These are phyloP conservation scores for Dufourea novaeangliae DNA, from an alignment of 1,140 invertebrate species.

Conservation along the genomic window DNA sequence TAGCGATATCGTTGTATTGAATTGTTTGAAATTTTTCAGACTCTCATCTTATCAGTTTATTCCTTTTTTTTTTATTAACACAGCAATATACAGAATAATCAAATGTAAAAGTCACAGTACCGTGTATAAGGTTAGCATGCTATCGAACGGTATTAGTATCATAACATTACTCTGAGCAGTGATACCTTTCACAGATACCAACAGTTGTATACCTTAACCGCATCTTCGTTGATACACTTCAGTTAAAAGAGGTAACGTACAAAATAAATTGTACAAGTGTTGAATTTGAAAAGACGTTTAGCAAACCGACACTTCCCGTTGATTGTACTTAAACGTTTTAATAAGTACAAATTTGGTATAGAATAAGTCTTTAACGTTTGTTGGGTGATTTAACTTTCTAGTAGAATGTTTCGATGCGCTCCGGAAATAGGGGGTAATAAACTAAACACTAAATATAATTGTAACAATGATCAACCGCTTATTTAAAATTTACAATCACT, in stretches of 20 bases:
- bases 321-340: slow-evolving; percentile 4
- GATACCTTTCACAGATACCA: neutral
- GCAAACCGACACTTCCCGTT: neutral
- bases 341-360: slow-evolving; percentile 41
- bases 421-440: neutral
- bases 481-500: slow-evolving; percentile 5
- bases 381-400: neutral
- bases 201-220: slow-evolving; percentile 3
- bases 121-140: slow-evolving; percentile 2
- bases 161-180: slow-evolving; percentile 19
- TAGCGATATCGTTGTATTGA: neutral
- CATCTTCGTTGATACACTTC: neutral
- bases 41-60: neutral
- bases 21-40: neutral
- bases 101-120: slow-evolving; percentile 13
- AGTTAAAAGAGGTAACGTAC: neutral
- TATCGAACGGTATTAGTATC: neutral
- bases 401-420: neutral
- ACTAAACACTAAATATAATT: neutral
- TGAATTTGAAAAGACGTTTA: slow-evolving; percentile 15
- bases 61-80: neutral
- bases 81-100: slow-evolving; percentile 13
- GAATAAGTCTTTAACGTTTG: slow-evolving; percentile 9
- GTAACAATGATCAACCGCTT: slow-evolving; percentile 6
- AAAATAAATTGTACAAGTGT: slow-evolving; percentile 11